phyloP scores from a whole-genome alignment of 2,113 vertebrate genomes.

The Onychostoma macrolepis region DNA sequence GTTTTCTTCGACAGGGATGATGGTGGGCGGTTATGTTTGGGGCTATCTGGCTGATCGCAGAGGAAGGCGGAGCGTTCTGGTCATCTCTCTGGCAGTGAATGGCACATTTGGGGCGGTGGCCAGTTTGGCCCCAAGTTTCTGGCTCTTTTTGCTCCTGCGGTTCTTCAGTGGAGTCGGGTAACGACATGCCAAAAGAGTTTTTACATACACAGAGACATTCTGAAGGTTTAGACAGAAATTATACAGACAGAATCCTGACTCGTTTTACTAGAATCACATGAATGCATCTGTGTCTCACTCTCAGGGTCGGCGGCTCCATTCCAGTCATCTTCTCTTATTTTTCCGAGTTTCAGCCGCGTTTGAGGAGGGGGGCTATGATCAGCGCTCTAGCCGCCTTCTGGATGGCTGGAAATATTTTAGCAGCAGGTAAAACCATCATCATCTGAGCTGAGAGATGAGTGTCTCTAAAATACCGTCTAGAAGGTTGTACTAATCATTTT shows the following conservation, averaged over 20 bases:
- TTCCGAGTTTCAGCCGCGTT: constrained; percentile 77
- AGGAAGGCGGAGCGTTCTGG: constrained; percentile 71
- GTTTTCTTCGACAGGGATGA: constrained; percentile 71
- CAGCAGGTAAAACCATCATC: constrained; percentile 68
- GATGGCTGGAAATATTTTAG: constrained; percentile 81
- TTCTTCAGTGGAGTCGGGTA: constrained; percentile 79
- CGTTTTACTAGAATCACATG: not conserved
- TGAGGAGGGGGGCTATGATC: constrained; percentile 75
- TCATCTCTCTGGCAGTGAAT: constrained; percentile 74
- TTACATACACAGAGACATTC: not conserved
- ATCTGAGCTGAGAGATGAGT: not conserved
- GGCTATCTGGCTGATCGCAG: constrained; percentile 76
- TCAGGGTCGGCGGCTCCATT: constrained; percentile 78
- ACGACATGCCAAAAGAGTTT: not conserved
- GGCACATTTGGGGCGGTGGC: constrained; percentile 75
- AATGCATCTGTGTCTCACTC: not conserved
- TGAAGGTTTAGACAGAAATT: not conserved
- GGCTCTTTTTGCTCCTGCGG: constrained; percentile 76
- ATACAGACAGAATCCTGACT: not conserved
- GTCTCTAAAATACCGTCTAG: not conserved
- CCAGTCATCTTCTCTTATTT: constrained; percentile 83
- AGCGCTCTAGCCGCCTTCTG: constrained; percentile 80
- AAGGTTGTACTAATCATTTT: not conserved
- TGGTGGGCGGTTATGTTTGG: constrained; percentile 80
- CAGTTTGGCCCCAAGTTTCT: constrained; percentile 71